Base-by-base conservation (phyloP, 2,113 vertebrate genomes). In the Solea solea region DNA sequence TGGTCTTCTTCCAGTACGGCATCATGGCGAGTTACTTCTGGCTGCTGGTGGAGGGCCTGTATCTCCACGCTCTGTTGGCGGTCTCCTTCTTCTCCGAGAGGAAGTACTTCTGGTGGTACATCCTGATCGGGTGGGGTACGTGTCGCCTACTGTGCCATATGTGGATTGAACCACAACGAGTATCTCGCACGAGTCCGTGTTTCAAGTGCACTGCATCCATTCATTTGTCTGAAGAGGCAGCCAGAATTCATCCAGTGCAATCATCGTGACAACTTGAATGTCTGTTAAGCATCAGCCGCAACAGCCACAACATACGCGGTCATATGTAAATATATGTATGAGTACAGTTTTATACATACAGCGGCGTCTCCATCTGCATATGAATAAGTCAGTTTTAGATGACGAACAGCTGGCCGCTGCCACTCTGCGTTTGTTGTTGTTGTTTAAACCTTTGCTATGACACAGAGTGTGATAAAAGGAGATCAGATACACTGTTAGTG, bases 1-100 rank as follows among this genome's bases (percentile, higher is more conserved):
- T 99, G 93, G 91, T 96, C 72, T 97, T 99, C 93, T 97, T 98
- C 89, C 97, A 98, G 77, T 99, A 97, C 25, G 98, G 96, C 65
- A 92, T 97, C 88, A 92, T 97, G 95, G 95, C 96, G 52, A 99
- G 98, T 89, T 97, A 93, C 88, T 95, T 95, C 89, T 99, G 98
- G 98, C 92, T 99, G 72, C 93, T 99, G 2, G 96, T 98, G 57
- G 98, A 99, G 85, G 97, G 96, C 39, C 91, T 99, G 9, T 98
- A 98, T 76, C 96, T 99, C 60, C 95, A 99, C 70, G 94, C 95
- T 0, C 94, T 99, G 56, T 90, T 99, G 44, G 93, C 94, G 7
- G 87, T 98, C 78, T 97, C 97, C 83, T 99, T 98, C 93, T 99
- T 97, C 95, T 96, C 95, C 0, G 95, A 98, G 87, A 95, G 86